Conservation (phyloP, 2,888 invertebrate species). For the Drosophila mulleri region DNA sequence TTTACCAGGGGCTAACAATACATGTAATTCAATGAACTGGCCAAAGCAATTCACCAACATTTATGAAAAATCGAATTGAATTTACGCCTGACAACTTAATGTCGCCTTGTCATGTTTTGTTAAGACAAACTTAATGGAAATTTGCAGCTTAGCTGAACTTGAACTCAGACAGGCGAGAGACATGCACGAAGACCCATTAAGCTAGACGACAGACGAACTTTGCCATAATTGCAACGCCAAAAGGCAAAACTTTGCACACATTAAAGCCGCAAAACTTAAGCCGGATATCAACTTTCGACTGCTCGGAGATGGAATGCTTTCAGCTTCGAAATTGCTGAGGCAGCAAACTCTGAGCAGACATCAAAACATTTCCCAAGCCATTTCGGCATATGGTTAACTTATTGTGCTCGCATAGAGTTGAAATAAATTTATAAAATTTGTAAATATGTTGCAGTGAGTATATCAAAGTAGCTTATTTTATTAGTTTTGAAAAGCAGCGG, state of each 20-base stretch:
- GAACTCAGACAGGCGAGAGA: slow-evolving; percentile 52
- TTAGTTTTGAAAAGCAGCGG: no score
- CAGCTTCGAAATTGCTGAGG: not conserved
- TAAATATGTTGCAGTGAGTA: not conserved
- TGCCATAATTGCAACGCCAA: slow-evolving; percentile 35
- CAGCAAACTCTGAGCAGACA: not conserved
- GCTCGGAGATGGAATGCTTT: slow-evolving; percentile 8
- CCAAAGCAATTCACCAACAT: slow-evolving; percentile 10
- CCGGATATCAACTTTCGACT: slow-evolving; percentile 10
- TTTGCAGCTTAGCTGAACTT: slow-evolving; percentile 60
- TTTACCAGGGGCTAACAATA: slow-evolving; percentile 30
- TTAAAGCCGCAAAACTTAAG: slow-evolving; percentile 23
- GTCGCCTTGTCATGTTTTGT: slow-evolving; percentile 43
- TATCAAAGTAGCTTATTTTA: no score
- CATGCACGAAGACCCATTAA: slow-evolving; percentile 40
- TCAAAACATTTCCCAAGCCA: not conserved
- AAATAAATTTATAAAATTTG: not conserved
- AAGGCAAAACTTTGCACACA: slow-evolving; percentile 28
- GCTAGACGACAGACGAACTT: slow-evolving; percentile 45
- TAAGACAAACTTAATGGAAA: slow-evolving; percentile 57
- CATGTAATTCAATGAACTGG: slow-evolving; percentile 57
- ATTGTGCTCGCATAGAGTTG: not conserved
- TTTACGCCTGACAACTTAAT: slow-evolving; percentile 50
- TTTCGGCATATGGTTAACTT: not conserved
- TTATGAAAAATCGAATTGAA: slow-evolving; percentile 54